Percentiles rank a stretch among this genome's conserved stretches.
Conservation (phyloP, 2,113 vertebrate species). For the Gulo gulo region DNA sequence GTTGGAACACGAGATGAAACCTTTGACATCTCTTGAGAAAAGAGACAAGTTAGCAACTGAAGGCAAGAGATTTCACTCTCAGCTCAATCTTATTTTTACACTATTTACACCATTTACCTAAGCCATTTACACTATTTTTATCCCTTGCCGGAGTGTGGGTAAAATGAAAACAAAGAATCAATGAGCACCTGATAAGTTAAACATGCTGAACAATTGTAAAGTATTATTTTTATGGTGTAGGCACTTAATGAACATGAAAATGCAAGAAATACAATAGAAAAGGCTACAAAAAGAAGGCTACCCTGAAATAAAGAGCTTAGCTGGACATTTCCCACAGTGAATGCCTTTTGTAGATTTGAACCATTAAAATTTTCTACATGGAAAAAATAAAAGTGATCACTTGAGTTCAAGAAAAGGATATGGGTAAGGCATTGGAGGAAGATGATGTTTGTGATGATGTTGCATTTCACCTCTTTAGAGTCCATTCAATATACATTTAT, state of each 20-base stretch:
- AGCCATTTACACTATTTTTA: constrained; percentile 51
- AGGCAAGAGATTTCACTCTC: constrained; percentile 19
- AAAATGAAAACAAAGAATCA: constrained; percentile 64
- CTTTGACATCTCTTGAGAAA: not conserved
- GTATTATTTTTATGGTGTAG: constrained; percentile 47
- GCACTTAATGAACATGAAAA: constrained; percentile 47
- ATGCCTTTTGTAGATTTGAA: not conserved
- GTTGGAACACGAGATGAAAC: not conserved
- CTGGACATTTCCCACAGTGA: not conserved
- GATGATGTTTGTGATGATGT: not conserved
- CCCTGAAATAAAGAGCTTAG: constrained; percentile 17
- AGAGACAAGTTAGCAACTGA: not conserved
- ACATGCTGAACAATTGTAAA: constrained; percentile 28
- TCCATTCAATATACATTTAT: not conserved
- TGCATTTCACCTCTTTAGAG: not conserved
- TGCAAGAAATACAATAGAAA: constrained; percentile 19
- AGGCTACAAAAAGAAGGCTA: constrained; percentile 27
- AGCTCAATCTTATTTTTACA: constrained; percentile 43
- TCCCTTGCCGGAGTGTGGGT: constrained; percentile 12
- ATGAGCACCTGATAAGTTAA: constrained; percentile 43
- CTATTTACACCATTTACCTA: not conserved
- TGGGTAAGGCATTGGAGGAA: not conserved
- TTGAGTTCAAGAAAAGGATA: not conserved
- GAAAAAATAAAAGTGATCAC: not conserved
- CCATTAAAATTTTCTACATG: not conserved